A percentile compares a stretch with the other conserved stretches of the same genome.
Evolutionary conservation across 2,888 invertebrate genomes (phyloP).

Genomic region (Amitus sp.): DNA sequence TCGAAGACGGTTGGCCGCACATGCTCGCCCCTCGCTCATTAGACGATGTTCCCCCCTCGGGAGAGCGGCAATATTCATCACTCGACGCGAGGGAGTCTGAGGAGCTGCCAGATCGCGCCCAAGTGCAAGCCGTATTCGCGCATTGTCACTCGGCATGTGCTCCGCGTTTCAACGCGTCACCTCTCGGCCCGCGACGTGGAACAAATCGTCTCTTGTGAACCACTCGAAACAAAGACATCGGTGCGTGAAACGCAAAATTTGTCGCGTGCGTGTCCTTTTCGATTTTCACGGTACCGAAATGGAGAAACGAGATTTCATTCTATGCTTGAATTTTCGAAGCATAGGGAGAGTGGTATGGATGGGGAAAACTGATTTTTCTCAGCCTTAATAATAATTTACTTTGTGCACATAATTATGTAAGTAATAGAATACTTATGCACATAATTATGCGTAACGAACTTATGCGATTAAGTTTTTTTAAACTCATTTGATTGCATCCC

Average conservation of each 20-base stretch:
- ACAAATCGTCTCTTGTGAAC: slow-evolving; percentile 23
- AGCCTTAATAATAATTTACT: too few species aligned
- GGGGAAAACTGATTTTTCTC: too few species aligned
- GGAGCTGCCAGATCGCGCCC: slow-evolving; percentile 40
- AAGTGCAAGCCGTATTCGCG: slow-evolving; percentile 39
- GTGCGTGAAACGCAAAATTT: background rate
- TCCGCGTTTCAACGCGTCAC: slow-evolving; percentile 34
- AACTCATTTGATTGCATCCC: too few species aligned
- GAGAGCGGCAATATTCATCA: slow-evolving; percentile 48
- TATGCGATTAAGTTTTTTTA: too few species aligned
- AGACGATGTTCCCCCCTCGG: slow-evolving; percentile 37
- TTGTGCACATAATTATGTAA: too few species aligned
- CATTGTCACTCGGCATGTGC: slow-evolving; percentile 44
- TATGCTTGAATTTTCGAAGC: too few species aligned
- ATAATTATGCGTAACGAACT: too few species aligned
- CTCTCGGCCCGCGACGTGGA: slow-evolving; percentile 17
- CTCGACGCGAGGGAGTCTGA: slow-evolving; percentile 40
- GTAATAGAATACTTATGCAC: too few species aligned
- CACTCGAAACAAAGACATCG: background rate
- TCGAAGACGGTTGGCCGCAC: slow-evolving; percentile 42
- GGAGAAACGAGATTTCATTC: too few species aligned
- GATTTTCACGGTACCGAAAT: too few species aligned
- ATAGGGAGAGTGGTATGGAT: too few species aligned
- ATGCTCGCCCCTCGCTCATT: slow-evolving; percentile 44
- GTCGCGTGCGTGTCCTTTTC: slow-evolving; percentile 1